Percentiles rank a stretch among this genome's conserved stretches.
These are phyloP conservation scores for Amazona guildingii DNA, from an alignment of 2,113 vertebrate species.

Conservation along the genomic window DNA sequence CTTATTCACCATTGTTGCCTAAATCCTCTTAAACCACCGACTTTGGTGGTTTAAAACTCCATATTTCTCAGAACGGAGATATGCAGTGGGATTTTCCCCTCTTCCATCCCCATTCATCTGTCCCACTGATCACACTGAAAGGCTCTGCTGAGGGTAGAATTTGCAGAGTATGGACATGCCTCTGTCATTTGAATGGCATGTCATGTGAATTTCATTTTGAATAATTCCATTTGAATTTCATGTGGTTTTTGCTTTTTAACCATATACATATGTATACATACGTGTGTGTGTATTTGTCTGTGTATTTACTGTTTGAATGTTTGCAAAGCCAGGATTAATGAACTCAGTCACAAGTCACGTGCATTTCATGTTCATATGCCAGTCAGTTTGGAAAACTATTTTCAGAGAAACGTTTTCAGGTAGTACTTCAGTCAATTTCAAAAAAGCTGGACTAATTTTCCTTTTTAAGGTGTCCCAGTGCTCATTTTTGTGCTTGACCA, in stretches of 20 bases:
- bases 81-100: no score
- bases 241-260: background rate
- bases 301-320: background rate
- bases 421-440: background rate
- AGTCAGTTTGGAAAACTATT: background rate
- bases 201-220: background rate
- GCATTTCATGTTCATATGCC: background rate
- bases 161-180: background rate
- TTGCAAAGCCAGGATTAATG: background rate
- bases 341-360: background rate
- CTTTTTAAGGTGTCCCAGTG: background rate
- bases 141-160: background rate
- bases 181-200: background rate
- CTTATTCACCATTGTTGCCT: background rate
- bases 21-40: background rate
- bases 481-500: accelerated
- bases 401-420: background rate
- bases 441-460: no score
- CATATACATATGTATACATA: background rate
- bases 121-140: background rate
- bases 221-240: background rate
- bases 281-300: background rate
- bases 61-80: background rate
- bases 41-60: background rate
- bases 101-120: background rate